Evolutionary conservation across 2,888 invertebrate genomes (phyloP).

Genomic region (Therioaphis trifolii): DNA sequence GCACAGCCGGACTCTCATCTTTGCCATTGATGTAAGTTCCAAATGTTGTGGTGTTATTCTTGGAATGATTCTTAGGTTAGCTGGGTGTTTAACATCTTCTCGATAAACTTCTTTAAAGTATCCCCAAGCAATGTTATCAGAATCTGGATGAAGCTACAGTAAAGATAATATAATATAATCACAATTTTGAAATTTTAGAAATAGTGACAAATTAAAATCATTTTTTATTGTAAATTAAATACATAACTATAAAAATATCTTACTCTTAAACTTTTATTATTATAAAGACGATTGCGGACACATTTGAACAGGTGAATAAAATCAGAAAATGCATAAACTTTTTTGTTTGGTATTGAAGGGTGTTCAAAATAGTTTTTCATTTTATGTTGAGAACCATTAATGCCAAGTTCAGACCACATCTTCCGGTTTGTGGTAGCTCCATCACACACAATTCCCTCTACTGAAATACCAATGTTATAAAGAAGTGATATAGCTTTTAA

Average conservation of each 20-base stretch:
- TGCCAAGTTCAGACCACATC: neutral
- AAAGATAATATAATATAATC: no score
- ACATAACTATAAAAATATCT: neutral
- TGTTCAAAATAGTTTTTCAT: constrained; percentile 3
- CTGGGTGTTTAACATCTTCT: neutral
- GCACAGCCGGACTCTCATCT: neutral
- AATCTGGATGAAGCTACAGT: neutral
- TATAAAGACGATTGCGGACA: neutral
- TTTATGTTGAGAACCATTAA: neutral
- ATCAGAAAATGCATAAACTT: neutral
- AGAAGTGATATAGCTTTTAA: constrained; percentile 6
- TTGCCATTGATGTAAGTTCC: neutral
- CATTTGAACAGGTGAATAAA: neutral
- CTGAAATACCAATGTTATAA: neutral
- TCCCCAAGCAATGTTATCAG: neutral
- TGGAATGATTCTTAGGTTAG: neutral
- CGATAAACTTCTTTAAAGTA: neutral
- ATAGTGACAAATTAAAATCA: no score
- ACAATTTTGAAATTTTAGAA: no score
- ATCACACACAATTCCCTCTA: no score
- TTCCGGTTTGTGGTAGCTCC: neutral
- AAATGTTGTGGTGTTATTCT: neutral
- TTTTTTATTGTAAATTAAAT: no score
- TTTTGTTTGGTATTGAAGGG: neutral
- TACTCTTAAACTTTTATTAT: neutral